Conservation (phyloP, 1,140 invertebrate species). For the Drosophila parvula region DNA sequence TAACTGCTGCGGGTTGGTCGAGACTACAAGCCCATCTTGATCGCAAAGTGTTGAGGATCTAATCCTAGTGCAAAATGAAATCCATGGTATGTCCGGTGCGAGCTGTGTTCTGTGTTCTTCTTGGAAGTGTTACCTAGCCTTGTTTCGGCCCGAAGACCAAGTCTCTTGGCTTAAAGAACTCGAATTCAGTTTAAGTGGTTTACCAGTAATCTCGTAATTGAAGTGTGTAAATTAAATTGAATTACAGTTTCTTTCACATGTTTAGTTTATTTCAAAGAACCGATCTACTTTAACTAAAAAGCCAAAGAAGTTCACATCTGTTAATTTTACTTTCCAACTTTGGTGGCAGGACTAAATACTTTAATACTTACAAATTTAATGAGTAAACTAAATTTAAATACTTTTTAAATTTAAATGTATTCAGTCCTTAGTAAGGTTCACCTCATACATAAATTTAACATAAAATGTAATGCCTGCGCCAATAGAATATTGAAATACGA, state of each 20-base stretch:
- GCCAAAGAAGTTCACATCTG: neutral
- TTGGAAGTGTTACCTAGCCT: constrained; percentile 29
- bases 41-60: constrained; percentile 58
- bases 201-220: neutral
- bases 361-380: neutral
- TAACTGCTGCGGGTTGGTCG: constrained; percentile 83
- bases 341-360: constrained; percentile 1
- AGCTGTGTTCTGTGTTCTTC: constrained; percentile 42
- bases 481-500: neutral
- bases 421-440: too few relatives aligned
- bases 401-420: neutral
- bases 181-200: constrained; percentile 30
- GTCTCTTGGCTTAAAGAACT: constrained; percentile 21
- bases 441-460: too few relatives aligned
- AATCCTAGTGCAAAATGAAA: constrained; percentile 78
- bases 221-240: constrained; percentile 15
- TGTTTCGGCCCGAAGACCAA: neutral
- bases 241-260: neutral
- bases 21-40: constrained; percentile 72
- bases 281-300: neutral
- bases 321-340: too few relatives aligned
- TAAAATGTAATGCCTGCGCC: neutral
- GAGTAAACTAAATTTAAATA: neutral
- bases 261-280: neutral
- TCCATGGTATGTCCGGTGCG: constrained; percentile 78